Conservation (phyloP, 1,140 invertebrate species). For the Drosophila chauvacae region DNA sequence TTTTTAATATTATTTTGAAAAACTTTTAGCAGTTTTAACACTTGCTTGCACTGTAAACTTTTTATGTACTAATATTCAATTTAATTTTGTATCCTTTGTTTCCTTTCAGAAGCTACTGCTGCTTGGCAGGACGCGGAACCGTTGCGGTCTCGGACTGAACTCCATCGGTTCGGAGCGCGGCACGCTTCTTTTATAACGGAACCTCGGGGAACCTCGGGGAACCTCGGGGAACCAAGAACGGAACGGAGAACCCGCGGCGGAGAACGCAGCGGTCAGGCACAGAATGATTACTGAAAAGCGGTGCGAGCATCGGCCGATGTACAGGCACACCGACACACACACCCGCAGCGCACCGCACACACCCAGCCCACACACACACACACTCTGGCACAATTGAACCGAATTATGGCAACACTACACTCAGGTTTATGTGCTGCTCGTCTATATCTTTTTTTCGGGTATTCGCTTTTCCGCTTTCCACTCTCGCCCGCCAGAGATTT, state of each 20-base stretch:
- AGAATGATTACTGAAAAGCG: conserved; percentile 78
- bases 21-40: conserved; percentile 18
- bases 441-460: conserved; percentile 29
- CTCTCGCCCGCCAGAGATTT: conserved; percentile 25
- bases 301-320: conserved; percentile 68
- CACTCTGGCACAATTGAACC: conserved; percentile 52
- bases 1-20: conserved; percentile 11
- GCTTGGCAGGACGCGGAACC: conserved; percentile 60
- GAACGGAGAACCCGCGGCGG: conserved; percentile 61
- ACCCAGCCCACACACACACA: conserved; percentile 13
- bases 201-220: conserved; percentile 42
- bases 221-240: conserved; percentile 61
- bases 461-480: conserved; percentile 35
- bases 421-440: conserved; percentile 50
- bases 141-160: conserved; percentile 60
- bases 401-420: conserved; percentile 57
- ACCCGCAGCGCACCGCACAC: conserved; percentile 16
- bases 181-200: conserved; percentile 69
- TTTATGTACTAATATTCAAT: neutral
- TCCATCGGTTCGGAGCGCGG: conserved; percentile 61
- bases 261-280: conserved; percentile 71
- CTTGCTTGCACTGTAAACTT: conserved; percentile 15
- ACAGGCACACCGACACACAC: conserved; percentile 31
- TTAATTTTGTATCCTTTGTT: neutral
- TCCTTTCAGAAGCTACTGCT: conserved; percentile 11